Evolutionary conservation across 2,113 vertebrate species (phyloP), one percentile per base, ranked within the genome.

Genomic region (Urocitellus parryii): DNA sequence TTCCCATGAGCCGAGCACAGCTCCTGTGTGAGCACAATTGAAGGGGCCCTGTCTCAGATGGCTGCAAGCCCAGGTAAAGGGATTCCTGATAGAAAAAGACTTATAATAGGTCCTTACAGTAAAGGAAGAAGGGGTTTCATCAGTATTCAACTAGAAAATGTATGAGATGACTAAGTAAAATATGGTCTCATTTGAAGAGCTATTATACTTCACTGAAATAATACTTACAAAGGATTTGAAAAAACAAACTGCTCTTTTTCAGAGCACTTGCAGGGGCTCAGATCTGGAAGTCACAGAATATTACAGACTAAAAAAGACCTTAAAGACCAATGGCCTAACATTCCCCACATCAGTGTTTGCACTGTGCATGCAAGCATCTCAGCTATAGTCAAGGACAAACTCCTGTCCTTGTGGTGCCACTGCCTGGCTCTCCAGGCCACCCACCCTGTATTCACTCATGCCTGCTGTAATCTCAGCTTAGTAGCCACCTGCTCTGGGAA

Each of bases 331-430:
- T 12, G 56, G 51, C 42, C 61, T 37, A 8, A 70, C 11, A 17
- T 25, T 58, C 32, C 32, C 14, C 39, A 37, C 27, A 11, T n/a
- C 8, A 76, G 74, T 65, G 5, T 39, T 17, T 17, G 1, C 51
- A 16, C 22, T 13, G 16, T 18, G 8, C 6, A 2, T 4, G 1
- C n/a, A 4, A 6, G 0, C 56, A 2, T 11, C 4, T 27, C 4
- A 27, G 78, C 78, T 18, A 77, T 58, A 3, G 39, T 29, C 29
- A 6, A 39, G 61, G 7, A 29, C 77, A 9, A 1, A 2, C 25
- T 73, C 51, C 27, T 9, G 4, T 6, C 4, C 6, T n/a, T 29
- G 22, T 6, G n/a, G 63, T 8, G 7, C 27, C 58, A 25, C 24
- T 14, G 16, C 27, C 84, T 56, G 29, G 25, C 45, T 42, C 24